These are phyloP conservation scores for Noctuana brunneofusca DNA, from an alignment of 2,888 invertebrate genomes.

Conservation along the genomic window DNA sequence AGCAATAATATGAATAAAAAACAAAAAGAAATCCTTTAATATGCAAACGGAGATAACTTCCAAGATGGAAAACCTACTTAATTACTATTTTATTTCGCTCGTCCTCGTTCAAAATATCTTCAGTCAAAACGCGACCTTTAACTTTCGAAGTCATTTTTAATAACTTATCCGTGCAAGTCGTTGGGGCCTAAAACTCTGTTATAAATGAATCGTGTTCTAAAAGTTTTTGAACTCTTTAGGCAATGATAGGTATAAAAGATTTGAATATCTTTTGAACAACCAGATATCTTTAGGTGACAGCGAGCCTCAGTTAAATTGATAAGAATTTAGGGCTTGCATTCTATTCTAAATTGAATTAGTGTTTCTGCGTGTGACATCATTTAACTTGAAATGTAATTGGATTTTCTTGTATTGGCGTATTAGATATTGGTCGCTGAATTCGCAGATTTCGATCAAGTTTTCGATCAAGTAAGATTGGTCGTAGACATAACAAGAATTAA, in stretches of 20 bases:
- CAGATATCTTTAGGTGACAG: neutral
- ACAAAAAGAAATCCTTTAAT: too few species aligned
- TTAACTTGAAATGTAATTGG: too few species aligned
- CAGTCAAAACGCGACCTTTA: slow-evolving; percentile 16
- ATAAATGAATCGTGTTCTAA: slow-evolving; percentile 11
- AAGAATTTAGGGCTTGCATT: neutral
- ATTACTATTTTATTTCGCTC: slow-evolving; percentile 12
- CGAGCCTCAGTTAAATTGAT: neutral
- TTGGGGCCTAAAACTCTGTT: neutral
- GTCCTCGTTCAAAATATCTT: slow-evolving; percentile 11
- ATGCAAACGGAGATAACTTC: slow-evolving; percentile 1
- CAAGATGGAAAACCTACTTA: slow-evolving; percentile 10
- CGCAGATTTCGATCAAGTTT: too few species aligned
- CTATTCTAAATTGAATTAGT: neutral
- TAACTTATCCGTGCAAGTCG: slow-evolving; percentile 15
- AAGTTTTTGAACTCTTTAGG: slow-evolving; percentile 11
- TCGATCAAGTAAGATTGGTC: too few species aligned
- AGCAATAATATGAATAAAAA: too few species aligned
- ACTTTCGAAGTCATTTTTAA: slow-evolving; percentile 20
- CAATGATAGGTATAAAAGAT: neutral
- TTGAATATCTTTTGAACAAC: neutral
- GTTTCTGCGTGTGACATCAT: neutral
- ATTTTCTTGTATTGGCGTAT: neutral
- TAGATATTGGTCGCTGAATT: too few species aligned
- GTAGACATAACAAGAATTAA: too few species aligned